Evolutionary conservation across 2,113 vertebrate genomes (phyloP).

Genomic region (Xenopus borealis): DNA sequence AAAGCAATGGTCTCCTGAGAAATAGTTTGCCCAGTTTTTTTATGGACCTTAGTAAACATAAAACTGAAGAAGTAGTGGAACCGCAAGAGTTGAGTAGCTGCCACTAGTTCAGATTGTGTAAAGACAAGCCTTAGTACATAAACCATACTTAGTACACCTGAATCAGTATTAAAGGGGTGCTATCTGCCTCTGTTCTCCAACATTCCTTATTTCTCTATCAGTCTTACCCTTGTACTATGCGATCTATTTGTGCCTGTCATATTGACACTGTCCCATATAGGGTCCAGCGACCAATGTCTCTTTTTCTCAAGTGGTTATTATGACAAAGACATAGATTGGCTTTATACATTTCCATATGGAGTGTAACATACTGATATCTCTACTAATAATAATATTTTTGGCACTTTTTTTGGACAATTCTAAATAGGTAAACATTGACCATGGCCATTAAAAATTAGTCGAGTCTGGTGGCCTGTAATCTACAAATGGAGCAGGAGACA

Average conservation of each 20-base stretch:
- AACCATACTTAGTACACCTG: not conserved
- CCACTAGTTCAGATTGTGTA: slow-evolving; percentile 24
- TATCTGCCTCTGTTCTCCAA: slow-evolving; percentile 36
- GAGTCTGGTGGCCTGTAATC: too few relatives aligned
- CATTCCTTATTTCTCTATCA: slow-evolving; percentile 43
- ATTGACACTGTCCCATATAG: slow-evolving; percentile 10
- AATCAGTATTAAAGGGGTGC: slow-evolving; percentile 25
- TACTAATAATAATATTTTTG: too few relatives aligned
- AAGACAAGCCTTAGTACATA: slow-evolving; percentile 34
- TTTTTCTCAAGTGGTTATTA: not conserved
- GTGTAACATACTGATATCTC: not conserved
- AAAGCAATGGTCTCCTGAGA: slow-evolving; percentile 38
- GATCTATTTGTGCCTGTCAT: slow-evolving; percentile 37
- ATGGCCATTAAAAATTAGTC: too few relatives aligned
- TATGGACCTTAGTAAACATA: slow-evolving; percentile 33
- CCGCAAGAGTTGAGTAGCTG: not conserved
- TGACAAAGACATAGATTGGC: not conserved
- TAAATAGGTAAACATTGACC: too few relatives aligned
- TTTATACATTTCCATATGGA: not conserved
- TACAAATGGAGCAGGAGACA: too few relatives aligned
- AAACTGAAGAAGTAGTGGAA: not conserved
- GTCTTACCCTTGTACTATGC: slow-evolving; percentile 37
- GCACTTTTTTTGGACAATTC: too few relatives aligned
- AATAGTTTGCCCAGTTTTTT: slow-evolving; percentile 15
- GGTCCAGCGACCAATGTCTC: slow-evolving; percentile 19